Percentiles rank a stretch among this genome's conserved stretches.
These are phyloP conservation scores for Onychomys torridus DNA, from an alignment of 2,797 vertebrate species.

Conservation along the genomic window DNA sequence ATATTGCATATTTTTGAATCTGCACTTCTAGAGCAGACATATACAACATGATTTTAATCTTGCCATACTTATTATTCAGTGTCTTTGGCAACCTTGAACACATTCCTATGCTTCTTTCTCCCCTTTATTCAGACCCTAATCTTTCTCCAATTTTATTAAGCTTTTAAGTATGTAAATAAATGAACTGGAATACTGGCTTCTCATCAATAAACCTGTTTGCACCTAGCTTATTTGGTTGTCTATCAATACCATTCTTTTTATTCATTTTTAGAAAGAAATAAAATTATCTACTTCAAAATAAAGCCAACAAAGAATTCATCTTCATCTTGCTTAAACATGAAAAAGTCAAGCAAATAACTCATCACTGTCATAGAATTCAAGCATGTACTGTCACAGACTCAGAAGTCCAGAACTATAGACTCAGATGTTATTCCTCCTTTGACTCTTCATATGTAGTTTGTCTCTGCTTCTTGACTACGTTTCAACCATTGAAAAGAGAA, in stretches of 20 bases:
- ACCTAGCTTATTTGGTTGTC: neutral
- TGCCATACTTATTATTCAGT: neutral
- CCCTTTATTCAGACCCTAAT: neutral
- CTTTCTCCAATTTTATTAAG: neutral
- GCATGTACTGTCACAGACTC: neutral
- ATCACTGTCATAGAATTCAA: neutral
- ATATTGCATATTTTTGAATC: neutral
- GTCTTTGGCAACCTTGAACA: neutral
- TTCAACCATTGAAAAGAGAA: neutral
- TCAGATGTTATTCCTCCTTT: neutral
- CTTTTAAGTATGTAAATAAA: neutral
- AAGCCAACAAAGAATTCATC: neutral
- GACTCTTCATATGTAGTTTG: neutral
- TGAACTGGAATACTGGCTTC: neutral
- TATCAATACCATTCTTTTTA: neutral
- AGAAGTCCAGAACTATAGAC: neutral
- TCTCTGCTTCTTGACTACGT: neutral
- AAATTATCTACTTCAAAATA: slow-evolving; percentile 15
- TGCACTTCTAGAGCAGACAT: neutral
- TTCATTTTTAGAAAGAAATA: neutral
- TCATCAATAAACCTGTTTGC: neutral
- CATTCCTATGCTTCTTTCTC: neutral
- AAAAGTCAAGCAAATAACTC: neutral
- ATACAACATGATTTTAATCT: neutral
- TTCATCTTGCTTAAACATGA: neutral